Evolutionary conservation across 2,888 invertebrate species (phyloP), one percentile per base, ranked within the genome.

Genomic region (Chrysomela aeneicollis): DNA sequence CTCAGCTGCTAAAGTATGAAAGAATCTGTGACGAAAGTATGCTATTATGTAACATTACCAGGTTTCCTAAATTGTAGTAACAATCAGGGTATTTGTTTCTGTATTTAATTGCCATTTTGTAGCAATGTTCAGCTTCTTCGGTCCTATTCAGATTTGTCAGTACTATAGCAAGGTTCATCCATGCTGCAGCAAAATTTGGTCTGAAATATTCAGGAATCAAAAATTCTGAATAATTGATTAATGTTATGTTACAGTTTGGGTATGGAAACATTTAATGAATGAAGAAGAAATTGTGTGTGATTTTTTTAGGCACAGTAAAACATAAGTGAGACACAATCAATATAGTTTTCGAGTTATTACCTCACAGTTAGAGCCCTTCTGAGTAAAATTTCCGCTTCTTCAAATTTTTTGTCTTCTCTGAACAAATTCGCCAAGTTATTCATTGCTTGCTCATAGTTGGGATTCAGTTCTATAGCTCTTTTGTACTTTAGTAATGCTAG

Each of bases 91-190:
- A 98, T 67, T 89, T 89, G 57, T 86, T 87, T 46, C 96, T 86
- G 79, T 92, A 88, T 32, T 83, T 85, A 2, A 98, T 83, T 0
- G 98, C 97, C 59, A 86, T 91, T 73, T 87, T 84, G 79, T 97
- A 98, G 74, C 95, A 93, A 17, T 81, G 78, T 77, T 93, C 88
- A 0, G 97, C 92, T 76, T 92, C 90, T 1, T 86, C 81, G 67
- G 87, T 87, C 66, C 90, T 87, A 71, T 90, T 88, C 55, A 90
- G 84, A 42, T 89, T 88, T 0, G 95, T 91, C 70, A 95, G 87
- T 30, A 97, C 93, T 73, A 98, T 97, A 15, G 97, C 98, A 59
- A 98, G 85, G 84, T 98, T 98, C 97, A 98, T 98, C 97, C 97
- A 98, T 0, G 97, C 98, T 0, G 96, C 92, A 1, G 97, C 92